Evolutionary conservation across 2,888 invertebrate genomes (phyloP), one percentile per base, ranked within the genome.

Genomic region (Clepsis dumicolana): DNA sequence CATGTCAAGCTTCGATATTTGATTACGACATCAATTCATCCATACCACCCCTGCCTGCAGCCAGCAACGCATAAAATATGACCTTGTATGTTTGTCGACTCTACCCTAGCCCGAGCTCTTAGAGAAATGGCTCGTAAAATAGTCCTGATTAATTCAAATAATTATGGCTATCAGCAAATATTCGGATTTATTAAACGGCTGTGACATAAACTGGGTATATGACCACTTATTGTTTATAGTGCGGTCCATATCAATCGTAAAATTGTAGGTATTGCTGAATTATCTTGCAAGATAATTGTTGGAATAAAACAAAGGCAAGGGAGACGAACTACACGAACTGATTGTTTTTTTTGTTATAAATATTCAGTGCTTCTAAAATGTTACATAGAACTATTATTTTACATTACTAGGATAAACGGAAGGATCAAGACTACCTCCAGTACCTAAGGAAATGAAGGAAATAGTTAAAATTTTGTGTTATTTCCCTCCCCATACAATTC

Each of bases 111-210:
- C 21, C 44, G 41, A 25, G 63, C 68, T 64, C 59, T 68, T 68
- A 64, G 68, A 52, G 57, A 64, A 59, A 68, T 68, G 53, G 68
- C 29, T 64, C 68, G 41, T 68, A 68, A 67, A 68, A 64, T 24
- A 27, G 32, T 48, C 59, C 59, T 68, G 63, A 68, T 68, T 63
- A 68, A 68, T 68, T 68, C 63, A 16, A 59, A 59, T 64, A 64
- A 64, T 68, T 52, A 59, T 68, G 56, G 63, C 57, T 68, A 64
- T 67, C 67, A 67, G 67, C 67, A 57, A 67, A 67, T 67, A 67
- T 67, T 67, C 62, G 60, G 56, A 63, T 68, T 68, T 68, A 68
- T 63, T 68, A 52, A 50, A 54, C 61, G 54, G 53, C 44, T 65
- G 53, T 32, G 48, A 21, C 67, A 57, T 67, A 67, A 63, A 63